Base-by-base conservation (phyloP, 2,888 invertebrate genomes). In the Serripes groenlandicus region DNA sequence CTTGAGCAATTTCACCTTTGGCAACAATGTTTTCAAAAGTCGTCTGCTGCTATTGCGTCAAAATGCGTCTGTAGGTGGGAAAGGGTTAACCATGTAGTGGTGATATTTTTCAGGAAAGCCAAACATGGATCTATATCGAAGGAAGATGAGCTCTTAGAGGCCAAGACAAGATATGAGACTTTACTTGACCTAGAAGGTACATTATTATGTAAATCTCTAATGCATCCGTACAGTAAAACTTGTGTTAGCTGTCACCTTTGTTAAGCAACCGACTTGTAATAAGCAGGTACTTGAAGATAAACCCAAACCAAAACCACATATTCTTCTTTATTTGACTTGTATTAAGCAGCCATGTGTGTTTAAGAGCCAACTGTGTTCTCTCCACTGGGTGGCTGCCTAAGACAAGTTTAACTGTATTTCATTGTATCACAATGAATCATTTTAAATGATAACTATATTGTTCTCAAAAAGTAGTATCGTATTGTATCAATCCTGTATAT, bases 71-170 rank as follows among this genome's bases (percentile, higher is more conserved):
- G n/a, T n/a, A 21, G 3, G 15, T 3, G 15, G 49, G 7, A 49
- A 49, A 49, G 49, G 7, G 3, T 49, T 15, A 49, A 3, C 7
- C 21, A 49, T 5, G 15, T 49, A 11, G n/a, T 56, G 11, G 34
- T 35, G 1, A 18, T 68, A 60, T 54, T 11, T 72, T 82, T 23
- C 86, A 92, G 92, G 9, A 82, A 87, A 9, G 73, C 87, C 15
- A 75, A 85, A 49, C 88, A 88, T 64, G 35, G 83, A 34, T 81
- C 90, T 0, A 81, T 92, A 34, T 88, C 91, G 3, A 91, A 90
- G 56, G 87, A 88, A 15, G 92, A 92, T 78, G 86, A 89, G 68
- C 64, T 91, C 35, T 34, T 83, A 70, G 92, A 92, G 66, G 85
- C 84, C 1, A 88, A 69, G 54, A 66, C 60, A 32, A 82, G 81